Percentiles rank a stretch among this genome's conserved stretches.
Conservation (phyloP, 2,888 invertebrate species). For the Erannis defoliaria region DNA sequence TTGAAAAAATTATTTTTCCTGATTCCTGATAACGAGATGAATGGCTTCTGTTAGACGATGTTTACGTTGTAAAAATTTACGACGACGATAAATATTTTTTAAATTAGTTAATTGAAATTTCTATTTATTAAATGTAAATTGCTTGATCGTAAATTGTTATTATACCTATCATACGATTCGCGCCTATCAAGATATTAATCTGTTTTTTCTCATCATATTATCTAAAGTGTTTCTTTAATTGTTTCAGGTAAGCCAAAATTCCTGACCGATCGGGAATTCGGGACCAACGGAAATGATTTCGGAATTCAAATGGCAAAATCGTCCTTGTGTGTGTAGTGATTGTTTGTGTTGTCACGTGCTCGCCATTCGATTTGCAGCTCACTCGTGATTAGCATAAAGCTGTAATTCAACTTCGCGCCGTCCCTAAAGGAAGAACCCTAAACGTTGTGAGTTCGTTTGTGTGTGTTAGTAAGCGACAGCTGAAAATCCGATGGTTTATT, state of each 20-base stretch:
- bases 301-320: conserved; percentile 66
- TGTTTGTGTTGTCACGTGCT: conserved; percentile 71
- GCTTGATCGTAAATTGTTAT: conserved; percentile 27
- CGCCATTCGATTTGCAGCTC: conserved; percentile 72
- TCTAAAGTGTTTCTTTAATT: conserved; percentile 57
- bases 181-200: conserved; percentile 5
- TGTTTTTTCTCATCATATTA: neutral
- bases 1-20: conserved; percentile 73
- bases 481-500: conserved; percentile 70
- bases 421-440: conserved; percentile 48
- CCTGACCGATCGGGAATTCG: conserved; percentile 45
- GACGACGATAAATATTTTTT: conserved; percentile 29
- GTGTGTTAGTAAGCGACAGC: conserved; percentile 69
- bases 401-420: conserved; percentile 73
- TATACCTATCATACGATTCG: conserved; percentile 15
- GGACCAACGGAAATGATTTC: conserved; percentile 59
- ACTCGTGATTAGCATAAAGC: conserved; percentile 73
- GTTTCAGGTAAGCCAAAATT: conserved; percentile 78
- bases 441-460: conserved; percentile 51
- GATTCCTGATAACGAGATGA: conserved; percentile 63
- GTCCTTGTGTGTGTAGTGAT: conserved; percentile 63
- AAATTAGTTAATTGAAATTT: conserved; percentile 28
- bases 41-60: conserved; percentile 50
- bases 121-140: conserved; percentile 29
- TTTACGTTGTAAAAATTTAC: conserved; percentile 34